Conservation (phyloP, 1,140 invertebrate genomes). For the Pantala flavescens region DNA sequence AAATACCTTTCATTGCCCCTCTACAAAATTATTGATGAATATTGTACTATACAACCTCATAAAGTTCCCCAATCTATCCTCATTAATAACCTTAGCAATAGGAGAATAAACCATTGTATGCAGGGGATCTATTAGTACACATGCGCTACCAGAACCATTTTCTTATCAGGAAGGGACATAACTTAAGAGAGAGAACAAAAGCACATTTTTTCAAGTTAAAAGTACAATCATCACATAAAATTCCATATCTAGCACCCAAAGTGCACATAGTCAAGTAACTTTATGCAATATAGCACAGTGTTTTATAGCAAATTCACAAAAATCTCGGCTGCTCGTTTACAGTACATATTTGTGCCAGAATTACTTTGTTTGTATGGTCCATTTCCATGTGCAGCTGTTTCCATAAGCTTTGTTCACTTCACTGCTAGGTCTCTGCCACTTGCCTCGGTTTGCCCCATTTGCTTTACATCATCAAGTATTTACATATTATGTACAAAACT, state of each 20-base stretch:
- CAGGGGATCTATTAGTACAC: background rate
- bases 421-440: too few relatives aligned
- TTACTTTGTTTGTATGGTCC: too few relatives aligned
- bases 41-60: slow-evolving; percentile 3
- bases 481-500: background rate
- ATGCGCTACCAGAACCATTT: background rate
- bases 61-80: background rate
- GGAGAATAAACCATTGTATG: too few relatives aligned
- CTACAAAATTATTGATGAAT: background rate
- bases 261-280: background rate
- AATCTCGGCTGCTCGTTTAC: too few relatives aligned
- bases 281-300: too few relatives aligned
- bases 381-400: too few relatives aligned
- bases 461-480: background rate
- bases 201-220: background rate
- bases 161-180: background rate
- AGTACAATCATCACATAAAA: background rate
- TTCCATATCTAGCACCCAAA: background rate
- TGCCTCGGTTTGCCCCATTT: background rate
- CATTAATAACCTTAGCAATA: background rate
- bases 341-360: too few relatives aligned
- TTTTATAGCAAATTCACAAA: too few relatives aligned
- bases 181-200: background rate
- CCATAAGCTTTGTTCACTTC: too few relatives aligned
- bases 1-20: too few relatives aligned